These are phyloP conservation scores for Pachycephus smyrnensis DNA, from an alignment of 2,888 invertebrate species.

Conservation along the genomic window DNA sequence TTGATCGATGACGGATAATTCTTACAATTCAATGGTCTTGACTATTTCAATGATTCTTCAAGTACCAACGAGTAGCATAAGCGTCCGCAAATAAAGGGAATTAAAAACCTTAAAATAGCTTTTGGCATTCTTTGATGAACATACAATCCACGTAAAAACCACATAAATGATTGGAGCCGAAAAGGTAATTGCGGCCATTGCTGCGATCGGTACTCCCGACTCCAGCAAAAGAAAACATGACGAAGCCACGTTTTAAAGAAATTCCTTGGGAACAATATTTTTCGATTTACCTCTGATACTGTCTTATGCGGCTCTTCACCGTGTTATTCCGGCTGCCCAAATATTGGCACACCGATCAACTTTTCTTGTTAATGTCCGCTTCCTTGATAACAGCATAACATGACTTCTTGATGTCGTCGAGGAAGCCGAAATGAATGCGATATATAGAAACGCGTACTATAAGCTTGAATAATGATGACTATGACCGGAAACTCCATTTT, in stretches of 20 bases:
- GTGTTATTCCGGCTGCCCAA: neutral
- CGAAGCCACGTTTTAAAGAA: neutral
- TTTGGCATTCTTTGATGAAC: neutral
- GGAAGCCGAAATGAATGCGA: neutral
- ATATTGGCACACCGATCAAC: neutral
- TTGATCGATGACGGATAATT: neutral
- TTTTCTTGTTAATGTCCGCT: neutral
- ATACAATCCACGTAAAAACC: neutral
- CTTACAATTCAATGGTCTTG: neutral
- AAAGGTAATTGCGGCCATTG: slow-evolving; percentile 1
- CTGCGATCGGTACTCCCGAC: neutral
- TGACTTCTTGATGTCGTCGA: neutral
- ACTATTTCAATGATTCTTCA: neutral
- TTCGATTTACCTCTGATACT: neutral
- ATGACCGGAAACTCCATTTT: neutral
- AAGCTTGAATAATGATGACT: neutral
- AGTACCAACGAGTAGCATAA: neutral
- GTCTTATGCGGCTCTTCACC: neutral
- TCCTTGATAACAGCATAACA: neutral
- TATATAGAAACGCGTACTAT: neutral
- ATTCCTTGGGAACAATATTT: neutral
- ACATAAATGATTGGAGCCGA: neutral
- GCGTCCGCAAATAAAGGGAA: neutral
- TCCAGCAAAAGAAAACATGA: slow-evolving; percentile 3
- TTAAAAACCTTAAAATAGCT: neutral